These are phyloP conservation scores for Pseudanteris insignis DNA, from an alignment of 2,888 invertebrate genomes.

Conservation along the genomic window DNA sequence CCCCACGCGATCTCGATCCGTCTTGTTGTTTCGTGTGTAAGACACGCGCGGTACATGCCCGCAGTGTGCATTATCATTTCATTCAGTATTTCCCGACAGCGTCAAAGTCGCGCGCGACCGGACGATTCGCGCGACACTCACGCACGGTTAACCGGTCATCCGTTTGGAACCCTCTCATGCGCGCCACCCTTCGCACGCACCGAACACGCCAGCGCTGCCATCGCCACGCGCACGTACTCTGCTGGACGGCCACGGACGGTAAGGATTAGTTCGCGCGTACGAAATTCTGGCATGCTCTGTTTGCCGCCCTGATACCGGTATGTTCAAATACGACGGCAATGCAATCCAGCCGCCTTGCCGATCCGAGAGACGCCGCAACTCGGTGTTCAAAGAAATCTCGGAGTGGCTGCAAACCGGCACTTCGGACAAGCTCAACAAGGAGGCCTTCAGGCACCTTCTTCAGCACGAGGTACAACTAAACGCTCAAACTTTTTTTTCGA, in stretches of 20 bases:
- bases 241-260: too few species aligned
- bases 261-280: too few species aligned
- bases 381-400: slow-evolving; percentile 74
- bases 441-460: slow-evolving; percentile 73
- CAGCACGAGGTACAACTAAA: slow-evolving; percentile 81
- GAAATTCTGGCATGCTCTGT: slow-evolving; percentile 3
- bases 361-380: slow-evolving; percentile 71
- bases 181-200: too few species aligned
- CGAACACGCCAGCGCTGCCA: too few species aligned
- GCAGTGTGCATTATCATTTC: slow-evolving; percentile 39
- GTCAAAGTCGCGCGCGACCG: slow-evolving; percentile 22
- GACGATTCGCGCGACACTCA: slow-evolving; percentile 3
- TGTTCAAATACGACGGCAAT: slow-evolving; percentile 49
- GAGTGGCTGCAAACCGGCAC: slow-evolving; percentile 74
- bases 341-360: slow-evolving; percentile 78
- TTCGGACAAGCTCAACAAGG: slow-evolving; percentile 71
- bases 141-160: too few species aligned
- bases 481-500: too few species aligned
- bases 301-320: slow-evolving; percentile 5
- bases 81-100: slow-evolving; percentile 34
- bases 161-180: too few species aligned
- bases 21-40: slow-evolving; percentile 36
- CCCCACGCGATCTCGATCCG: slow-evolving; percentile 53
- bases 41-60: slow-evolving; percentile 38
- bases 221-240: too few species aligned